Base-by-base conservation (phyloP, 2,113 vertebrate genomes). In the Pseudopipra pipra region DNA sequence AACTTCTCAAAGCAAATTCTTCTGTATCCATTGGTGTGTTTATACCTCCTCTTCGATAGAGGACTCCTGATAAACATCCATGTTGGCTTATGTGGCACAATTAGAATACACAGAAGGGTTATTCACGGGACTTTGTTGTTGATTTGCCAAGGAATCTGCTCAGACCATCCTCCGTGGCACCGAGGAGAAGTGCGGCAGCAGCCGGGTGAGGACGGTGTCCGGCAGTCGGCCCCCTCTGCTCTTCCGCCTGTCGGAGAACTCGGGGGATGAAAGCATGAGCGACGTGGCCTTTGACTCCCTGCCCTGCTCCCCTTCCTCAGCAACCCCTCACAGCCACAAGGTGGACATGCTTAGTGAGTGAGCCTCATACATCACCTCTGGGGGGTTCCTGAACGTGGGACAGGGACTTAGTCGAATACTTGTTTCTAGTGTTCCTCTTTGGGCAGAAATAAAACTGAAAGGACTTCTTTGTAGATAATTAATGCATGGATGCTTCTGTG, bases 151-250 rank as follows among this genome's bases (percentile, higher is more conserved):
- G 99, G 98, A 99, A 75, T 99, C 98, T 4, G 99, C 99, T 12
- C 93, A 99, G 87, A 99, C 99, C 4, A 98, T 99, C 68, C 96
- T 99, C 41, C 98, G 99, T 47, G 99, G 99, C 35, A 99, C 97
- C 4, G 99, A 99, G 97, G 99, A 99, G 75, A 98, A 95, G 7
- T 99, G 99, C n/a, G 99, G 99, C 41, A 99, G 99, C 47, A 98
- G 98, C 49, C 98, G 98, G 1, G 98, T 99, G 14, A 98, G 99
- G 14, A 99, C 99, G 2, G 43, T 98, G 17, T 99, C 99, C 1
- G 95, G 97, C 4, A 98, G 98, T 55, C 98, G 98, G 0, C 99
- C 99, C 4, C 98, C 98, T 2, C 96, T 99, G 75, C 96, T 99
- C 11, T 98, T 95, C 76, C 99, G 98, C 46, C 97, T 99, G 7